Evolutionary conservation across 2,113 vertebrate species (phyloP).

Genomic region (Proterorhinus semilunaris): DNA sequence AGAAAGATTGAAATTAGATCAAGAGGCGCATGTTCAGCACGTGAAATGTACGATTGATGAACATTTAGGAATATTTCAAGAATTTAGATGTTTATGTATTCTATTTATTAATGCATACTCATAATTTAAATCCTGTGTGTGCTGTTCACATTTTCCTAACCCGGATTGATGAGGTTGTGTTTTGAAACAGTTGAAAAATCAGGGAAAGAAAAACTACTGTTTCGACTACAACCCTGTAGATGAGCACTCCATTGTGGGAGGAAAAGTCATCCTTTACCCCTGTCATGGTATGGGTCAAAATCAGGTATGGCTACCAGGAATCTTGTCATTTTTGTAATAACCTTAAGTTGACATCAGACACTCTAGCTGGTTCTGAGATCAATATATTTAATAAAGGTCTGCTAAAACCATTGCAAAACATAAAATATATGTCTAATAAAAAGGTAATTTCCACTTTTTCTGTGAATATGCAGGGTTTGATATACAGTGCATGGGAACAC

Average conservation of each 20-base stretch:
- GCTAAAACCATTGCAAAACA: too few relatives aligned
- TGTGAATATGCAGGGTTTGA: too few relatives aligned
- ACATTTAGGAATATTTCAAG: neutral
- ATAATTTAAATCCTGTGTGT: neutral
- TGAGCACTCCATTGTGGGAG: conserved; percentile 80
- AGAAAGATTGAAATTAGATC: neutral
- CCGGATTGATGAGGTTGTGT: neutral
- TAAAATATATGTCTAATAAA: too few relatives aligned
- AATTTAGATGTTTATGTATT: neutral
- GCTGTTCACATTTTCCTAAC: neutral
- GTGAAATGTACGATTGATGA: neutral
- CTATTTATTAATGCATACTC: neutral
- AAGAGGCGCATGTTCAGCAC: neutral
- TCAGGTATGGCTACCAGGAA: conserved; percentile 78
- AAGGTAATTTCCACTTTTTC: too few relatives aligned
- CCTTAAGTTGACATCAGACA: too few relatives aligned
- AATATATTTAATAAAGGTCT: too few relatives aligned
- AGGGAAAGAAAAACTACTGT: conserved; percentile 83
- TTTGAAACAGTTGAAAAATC: conserved; percentile 83
- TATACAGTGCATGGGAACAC: too few relatives aligned
- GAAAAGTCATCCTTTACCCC: conserved; percentile 84
- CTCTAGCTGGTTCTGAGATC: too few relatives aligned
- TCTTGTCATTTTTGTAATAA: too few relatives aligned
- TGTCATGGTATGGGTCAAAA: conserved; percentile 98
- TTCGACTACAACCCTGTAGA: conserved; percentile 92